Base-by-base conservation (phyloP, 2,888 invertebrate species). In the Synanthedon myopaeformis region DNA sequence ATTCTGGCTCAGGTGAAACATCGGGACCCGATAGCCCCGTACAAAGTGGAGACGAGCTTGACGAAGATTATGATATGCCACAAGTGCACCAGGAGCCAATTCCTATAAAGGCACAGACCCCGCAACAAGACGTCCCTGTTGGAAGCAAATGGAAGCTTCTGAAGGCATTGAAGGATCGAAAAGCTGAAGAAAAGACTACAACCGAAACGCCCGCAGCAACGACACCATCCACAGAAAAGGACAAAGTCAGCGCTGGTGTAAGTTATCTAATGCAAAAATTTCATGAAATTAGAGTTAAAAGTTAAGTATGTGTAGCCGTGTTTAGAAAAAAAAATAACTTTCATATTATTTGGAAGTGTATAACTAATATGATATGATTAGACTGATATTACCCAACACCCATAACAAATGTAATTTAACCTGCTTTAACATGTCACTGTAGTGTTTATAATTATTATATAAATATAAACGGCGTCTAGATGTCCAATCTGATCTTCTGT, bases 81-180 rank as follows among this genome's bases (percentile, higher is more conserved):
- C 89, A 89, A 62, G 72, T 84, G 28, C 79, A 81, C 52, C 76
- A 79, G 59, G 75, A 75, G 48, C 64, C 70, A 35, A 55, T 62
- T 50, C 72, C 72, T 50, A 57, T 67, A n/a, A 67, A 73, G 54
- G 74, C 79, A 49, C 73, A 75, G 50, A 75, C 74, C 3, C 86
- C 79, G 2, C 87, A 82, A 55, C 89, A 87, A 58, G 88, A 87
- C 48, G 89, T 89, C 51, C 91, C 90, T 11, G 89, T 92, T 53
- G 93, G 94, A 8, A 96, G 96, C 70, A 96, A 96, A 76, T 96
- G 96, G 96, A 96, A 96, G 75, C 88, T 96, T 50, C 80, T 96
- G 3, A 96, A 96, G 79, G 96, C 96, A 1, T 79, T 96, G 35
- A 96, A 96, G 73, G 96, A 96, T 67, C 90, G 94, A 57, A 96